Conservation (phyloP, 2,113 vertebrate species). For the Lepisosteus osseus region DNA sequence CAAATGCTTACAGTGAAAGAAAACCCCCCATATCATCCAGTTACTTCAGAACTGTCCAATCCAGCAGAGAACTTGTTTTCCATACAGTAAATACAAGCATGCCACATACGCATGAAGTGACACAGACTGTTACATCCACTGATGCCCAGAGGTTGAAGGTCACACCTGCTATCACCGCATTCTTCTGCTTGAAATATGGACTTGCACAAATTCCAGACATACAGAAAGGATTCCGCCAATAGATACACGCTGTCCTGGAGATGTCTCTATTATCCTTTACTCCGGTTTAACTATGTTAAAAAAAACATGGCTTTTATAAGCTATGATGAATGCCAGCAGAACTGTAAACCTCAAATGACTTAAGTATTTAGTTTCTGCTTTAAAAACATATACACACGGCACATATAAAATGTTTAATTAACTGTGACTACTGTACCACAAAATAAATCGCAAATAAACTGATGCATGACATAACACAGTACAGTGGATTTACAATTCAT, state of each 20-base stretch:
- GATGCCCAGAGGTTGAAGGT: slow-evolving; percentile 60
- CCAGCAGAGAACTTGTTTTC: no score
- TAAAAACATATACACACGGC: no score
- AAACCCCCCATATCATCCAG: no score
- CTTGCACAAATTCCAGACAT: slow-evolving; percentile 48
- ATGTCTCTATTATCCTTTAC: slow-evolving; percentile 60
- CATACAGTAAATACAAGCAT: background rate
- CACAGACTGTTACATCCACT: slow-evolving; percentile 22
- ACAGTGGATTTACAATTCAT: no score
- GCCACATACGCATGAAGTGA: slow-evolving; percentile 10
- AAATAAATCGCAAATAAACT: background rate
- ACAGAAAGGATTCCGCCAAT: slow-evolving; percentile 64
- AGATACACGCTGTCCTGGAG: slow-evolving; percentile 67
- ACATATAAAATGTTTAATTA: no score
- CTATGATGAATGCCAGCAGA: background rate
- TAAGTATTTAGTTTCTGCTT: background rate
- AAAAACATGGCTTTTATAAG: background rate
- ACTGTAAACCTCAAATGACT: background rate
- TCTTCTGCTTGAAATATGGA: slow-evolving; percentile 59
- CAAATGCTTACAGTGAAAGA: no score
- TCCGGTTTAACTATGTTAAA: slow-evolving; percentile 11
- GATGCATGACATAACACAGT: no score
- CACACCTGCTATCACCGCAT: slow-evolving; percentile 70
- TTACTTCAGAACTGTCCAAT: no score
- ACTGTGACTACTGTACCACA: background rate